These are phyloP conservation scores for Ethmia dodecea DNA, from an alignment of 2,888 invertebrate genomes.

Conservation along the genomic window DNA sequence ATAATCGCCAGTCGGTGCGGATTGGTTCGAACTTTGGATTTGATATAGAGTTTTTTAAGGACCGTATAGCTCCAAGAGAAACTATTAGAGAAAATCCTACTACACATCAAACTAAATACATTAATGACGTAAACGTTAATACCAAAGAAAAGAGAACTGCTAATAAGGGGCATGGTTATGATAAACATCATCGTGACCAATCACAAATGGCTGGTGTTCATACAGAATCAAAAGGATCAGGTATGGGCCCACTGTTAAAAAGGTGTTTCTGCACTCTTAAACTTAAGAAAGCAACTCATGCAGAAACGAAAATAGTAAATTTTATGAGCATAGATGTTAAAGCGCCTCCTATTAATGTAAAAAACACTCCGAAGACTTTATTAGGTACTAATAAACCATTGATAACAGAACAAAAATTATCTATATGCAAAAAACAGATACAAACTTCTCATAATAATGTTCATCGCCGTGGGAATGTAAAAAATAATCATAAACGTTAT, in stretches of 20 bases:
- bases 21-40: constrained; percentile 28
- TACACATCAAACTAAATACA: no score
- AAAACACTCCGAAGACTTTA: no score
- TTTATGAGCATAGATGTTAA: neutral
- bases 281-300: constrained; percentile 19
- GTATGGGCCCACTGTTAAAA: constrained; percentile 21
- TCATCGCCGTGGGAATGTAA: no score
- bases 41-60: constrained; percentile 28
- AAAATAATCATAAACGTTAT: no score
- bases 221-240: neutral
- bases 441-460: no score
- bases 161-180: neutral
- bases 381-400: no score
- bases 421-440: no score
- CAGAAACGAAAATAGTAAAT: neutral
- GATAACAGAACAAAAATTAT: no score
- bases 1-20: neutral
- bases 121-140: no score
- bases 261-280: constrained; percentile 38
- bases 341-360: no score
- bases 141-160: neutral
- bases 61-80: constrained; percentile 6
- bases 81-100: no score
- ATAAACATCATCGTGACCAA: neutral
- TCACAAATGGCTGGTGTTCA: neutral